Evolutionary conservation across 2,797 vertebrate genomes (phyloP), one percentile per base, ranked within the genome.

Genomic region (Pempheris klunzingeri): DNA sequence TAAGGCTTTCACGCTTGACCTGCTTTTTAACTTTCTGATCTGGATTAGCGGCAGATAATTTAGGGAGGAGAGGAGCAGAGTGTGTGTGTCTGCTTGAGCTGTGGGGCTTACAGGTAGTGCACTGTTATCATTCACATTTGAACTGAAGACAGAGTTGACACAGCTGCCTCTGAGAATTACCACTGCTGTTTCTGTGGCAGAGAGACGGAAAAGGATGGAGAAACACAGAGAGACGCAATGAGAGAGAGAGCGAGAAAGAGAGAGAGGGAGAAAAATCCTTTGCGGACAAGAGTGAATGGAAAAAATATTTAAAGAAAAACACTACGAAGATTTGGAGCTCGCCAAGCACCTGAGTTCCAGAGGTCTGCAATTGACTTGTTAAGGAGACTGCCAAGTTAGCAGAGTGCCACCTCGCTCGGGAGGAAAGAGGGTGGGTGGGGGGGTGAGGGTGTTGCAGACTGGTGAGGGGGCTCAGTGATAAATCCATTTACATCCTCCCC

Each of bases 401-500:
- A 63, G 72, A 87, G 82, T 81, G 74, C 82, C 82, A 84, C 86
- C 86, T 87, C 61, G 30, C 77, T 82, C 17, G 30, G 80, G 80
- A 86, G 86, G 65, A 76, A 64, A 70, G 50, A 64, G 65, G 14
- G 11, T 4, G 26, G 47, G 63, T 26, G 67, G 78, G 34, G 67
- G 8, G 43, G 71, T 71, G 81, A 69, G 53, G 81, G 74, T 28
- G 66, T 80, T 57, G 57, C 62, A 77, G n/a, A 44, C n/a, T 22
- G 80, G 82, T 82, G 86, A 82, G 66, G 70, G 58, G 73, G 12
- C 67, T 85, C 87, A 90, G 92, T 94, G 94, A 94, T 95, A 94
- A 96, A 96, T 95, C 94, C 92, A 92, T 96, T 94, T 94, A 93
- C 93, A 93, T 93, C 93, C 93, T 91, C 92, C 90, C 92, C 85